phyloP scores from a whole-genome alignment of 2,888 invertebrate species.

The Agrilus cyanescens region DNA sequence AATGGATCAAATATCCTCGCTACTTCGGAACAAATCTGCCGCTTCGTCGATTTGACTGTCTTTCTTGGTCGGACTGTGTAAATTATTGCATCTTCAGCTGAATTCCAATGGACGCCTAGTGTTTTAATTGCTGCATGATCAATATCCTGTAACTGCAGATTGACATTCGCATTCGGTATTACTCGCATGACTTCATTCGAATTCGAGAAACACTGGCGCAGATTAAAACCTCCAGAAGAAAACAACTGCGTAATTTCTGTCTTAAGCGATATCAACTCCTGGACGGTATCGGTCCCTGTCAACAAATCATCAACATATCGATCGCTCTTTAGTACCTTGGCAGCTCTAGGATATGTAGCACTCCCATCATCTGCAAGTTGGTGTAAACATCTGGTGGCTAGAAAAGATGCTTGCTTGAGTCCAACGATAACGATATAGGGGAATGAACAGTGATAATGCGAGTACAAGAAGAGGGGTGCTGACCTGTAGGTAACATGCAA shows the following conservation, averaged over 20 bases:
- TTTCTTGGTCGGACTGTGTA: no score
- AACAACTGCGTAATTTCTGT: slow-evolving; percentile 2
- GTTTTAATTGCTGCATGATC: neutral
- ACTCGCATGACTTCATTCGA: neutral
- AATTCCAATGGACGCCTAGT: slow-evolving; percentile 6
- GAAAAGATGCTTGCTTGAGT: slow-evolving; percentile 20
- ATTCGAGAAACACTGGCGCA: slow-evolving; percentile 18
- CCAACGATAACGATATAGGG: no score
- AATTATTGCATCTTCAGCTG: slow-evolving; percentile 4
- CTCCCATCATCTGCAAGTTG: slow-evolving; percentile 12
- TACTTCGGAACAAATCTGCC: no score
- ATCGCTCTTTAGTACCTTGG: slow-evolving; percentile 16
- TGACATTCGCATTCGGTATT: neutral
- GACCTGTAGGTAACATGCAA: no score
- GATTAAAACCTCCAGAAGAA: slow-evolving; percentile 8
- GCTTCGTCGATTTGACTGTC: no score
- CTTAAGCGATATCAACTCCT: slow-evolving; percentile 7
- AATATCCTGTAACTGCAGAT: neutral
- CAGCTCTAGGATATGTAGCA: slow-evolving; percentile 13
- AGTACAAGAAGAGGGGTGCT: no score
- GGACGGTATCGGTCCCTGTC: slow-evolving; percentile 8
- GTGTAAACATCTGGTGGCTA: slow-evolving; percentile 15
- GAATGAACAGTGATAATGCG: no score
- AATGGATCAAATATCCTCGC: no score
- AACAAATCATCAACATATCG: slow-evolving; percentile 19